Conservation (phyloP, 2,113 vertebrate genomes). For the Drymodes brunneopygia region DNA sequence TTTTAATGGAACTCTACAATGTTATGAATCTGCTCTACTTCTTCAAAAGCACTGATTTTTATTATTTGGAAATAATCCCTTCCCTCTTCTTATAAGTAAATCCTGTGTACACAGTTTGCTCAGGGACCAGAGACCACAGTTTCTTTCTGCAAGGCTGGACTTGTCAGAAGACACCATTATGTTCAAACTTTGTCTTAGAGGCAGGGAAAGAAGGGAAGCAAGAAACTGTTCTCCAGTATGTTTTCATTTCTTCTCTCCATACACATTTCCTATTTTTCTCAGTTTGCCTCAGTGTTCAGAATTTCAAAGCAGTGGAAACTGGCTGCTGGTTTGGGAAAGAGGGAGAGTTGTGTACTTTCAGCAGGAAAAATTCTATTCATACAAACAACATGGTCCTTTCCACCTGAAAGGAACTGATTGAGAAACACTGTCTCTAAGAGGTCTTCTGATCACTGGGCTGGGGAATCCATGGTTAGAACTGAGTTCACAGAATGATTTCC, state of each 20-base stretch:
- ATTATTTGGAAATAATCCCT: neutral
- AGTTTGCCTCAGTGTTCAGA: neutral
- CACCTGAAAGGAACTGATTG: slow-evolving; percentile 7
- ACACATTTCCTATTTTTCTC: neutral
- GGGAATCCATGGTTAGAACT: neutral
- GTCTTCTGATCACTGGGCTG: neutral
- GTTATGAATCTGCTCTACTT: slow-evolving; percentile 36
- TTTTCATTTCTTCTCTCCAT: slow-evolving; percentile 3
- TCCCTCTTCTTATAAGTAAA: neutral
- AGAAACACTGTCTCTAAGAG: neutral
- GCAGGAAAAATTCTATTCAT: neutral
- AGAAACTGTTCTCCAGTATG: neutral
- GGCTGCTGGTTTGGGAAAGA: neutral
- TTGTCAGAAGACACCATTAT: neutral
- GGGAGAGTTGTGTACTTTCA: neutral
- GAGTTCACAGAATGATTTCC: neutral
- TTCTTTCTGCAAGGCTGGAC: neutral
- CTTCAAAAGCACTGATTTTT: slow-evolving; percentile 1
- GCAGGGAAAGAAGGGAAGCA: neutral
- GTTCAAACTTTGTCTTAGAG: neutral
- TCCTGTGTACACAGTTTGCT: neutral
- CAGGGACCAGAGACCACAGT: neutral
- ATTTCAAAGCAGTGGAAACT: slow-evolving; percentile 23
- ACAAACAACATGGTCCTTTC: neutral
- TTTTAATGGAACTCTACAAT: slow-evolving; percentile 46